These are phyloP conservation scores for Tiliqua scincoides DNA, from an alignment of 2,113 vertebrate genomes.

Conservation along the genomic window DNA sequence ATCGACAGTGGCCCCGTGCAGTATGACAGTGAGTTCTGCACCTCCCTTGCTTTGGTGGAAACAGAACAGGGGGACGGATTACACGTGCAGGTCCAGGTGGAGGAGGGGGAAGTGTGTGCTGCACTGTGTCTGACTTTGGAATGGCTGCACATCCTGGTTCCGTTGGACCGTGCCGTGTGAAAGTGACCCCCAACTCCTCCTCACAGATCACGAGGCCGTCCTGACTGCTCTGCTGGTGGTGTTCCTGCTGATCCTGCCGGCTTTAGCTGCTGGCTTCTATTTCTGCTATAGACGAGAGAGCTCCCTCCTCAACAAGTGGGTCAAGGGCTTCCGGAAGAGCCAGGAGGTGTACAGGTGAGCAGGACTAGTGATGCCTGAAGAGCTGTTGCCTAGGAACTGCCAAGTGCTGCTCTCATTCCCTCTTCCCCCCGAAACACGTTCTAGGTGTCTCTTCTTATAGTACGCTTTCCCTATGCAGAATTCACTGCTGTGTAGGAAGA, in stretches of 20 bases:
- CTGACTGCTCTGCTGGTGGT: conserved; percentile 78
- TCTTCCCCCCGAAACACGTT: background rate
- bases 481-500: background rate
- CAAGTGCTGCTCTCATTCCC: background rate
- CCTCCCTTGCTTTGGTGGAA: accelerated
- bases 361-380: background rate
- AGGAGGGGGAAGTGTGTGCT: background rate
- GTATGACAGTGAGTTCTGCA: conserved; percentile 78
- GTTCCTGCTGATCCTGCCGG: conserved; percentile 84
- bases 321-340: conserved; percentile 75
- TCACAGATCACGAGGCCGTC: conserved; percentile 77
- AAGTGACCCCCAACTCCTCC: background rate
- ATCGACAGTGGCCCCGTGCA: conserved; percentile 91
- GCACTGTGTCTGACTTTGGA: background rate
- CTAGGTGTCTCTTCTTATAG: background rate
- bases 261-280: conserved; percentile 76
- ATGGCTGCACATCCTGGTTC: background rate
- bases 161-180: too few relatives aligned
- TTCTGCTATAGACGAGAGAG: conserved; percentile 81
- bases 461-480: too few relatives aligned
- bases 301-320: conserved; percentile 76
- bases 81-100: too few relatives aligned
- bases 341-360: conserved; percentile 63
- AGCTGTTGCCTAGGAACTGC: background rate
- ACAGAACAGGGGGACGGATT: accelerated